These are phyloP conservation scores for Portunus trituberculatus DNA, from an alignment of 1,140 invertebrate genomes.

Conservation along the genomic window DNA sequence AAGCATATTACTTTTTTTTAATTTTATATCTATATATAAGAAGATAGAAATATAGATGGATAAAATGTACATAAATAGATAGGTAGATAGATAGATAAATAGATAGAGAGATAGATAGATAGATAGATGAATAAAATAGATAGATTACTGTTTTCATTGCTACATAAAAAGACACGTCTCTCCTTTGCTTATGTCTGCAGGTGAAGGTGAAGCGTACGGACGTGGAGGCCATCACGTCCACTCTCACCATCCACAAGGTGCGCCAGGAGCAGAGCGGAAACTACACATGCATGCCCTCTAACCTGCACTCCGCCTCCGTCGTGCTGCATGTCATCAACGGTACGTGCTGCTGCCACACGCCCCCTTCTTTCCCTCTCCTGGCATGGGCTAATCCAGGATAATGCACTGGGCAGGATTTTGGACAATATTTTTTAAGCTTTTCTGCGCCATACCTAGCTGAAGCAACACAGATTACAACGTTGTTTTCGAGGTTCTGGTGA, in stretches of 20 bases:
- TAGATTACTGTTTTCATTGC: not conserved
- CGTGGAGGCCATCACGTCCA: slow-evolving; percentile 70
- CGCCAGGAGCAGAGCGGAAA: slow-evolving; percentile 79
- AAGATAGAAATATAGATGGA: not conserved
- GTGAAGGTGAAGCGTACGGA: slow-evolving; percentile 71
- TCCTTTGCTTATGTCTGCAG: slow-evolving; percentile 11
- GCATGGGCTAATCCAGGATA: no score
- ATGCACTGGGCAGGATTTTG: no score
- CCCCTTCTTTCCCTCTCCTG: no score
- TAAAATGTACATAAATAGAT: not conserved
- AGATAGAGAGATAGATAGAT: not conserved
- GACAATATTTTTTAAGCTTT: no score
- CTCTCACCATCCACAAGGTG: slow-evolving; percentile 78
- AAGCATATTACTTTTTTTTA: no score
- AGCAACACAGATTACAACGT: no score
- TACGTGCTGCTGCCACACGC: slow-evolving; percentile 63
- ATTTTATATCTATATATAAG: no score
- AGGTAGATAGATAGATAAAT: not conserved
- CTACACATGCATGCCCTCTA: slow-evolving; percentile 80
- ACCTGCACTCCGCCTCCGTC: slow-evolving; percentile 79
- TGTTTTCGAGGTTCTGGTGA: no score
- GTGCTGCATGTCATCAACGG: slow-evolving; percentile 79
- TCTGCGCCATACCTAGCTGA: no score
- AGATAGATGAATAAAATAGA: not conserved
- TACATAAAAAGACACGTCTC: not conserved